Evolutionary conservation across 2,888 invertebrate species (phyloP).

Genomic region (Lithophane leautieri): DNA sequence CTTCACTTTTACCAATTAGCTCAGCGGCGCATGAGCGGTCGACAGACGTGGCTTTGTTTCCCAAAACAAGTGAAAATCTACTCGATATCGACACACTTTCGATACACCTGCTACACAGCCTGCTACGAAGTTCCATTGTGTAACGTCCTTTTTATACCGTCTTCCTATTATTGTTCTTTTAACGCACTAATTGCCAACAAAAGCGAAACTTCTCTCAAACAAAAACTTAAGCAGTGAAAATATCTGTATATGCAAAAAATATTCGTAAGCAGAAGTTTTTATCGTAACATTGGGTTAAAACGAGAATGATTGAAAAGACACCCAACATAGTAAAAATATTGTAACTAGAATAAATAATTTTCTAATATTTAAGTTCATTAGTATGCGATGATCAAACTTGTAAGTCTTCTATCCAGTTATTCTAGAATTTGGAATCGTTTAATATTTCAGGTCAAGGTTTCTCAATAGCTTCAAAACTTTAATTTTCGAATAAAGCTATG

Average conservation of each 20-base stretch:
- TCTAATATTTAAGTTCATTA: not conserved
- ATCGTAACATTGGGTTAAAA: not conserved
- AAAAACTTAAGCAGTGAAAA: not conserved
- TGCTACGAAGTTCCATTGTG: constrained; percentile 62
- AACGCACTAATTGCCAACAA: constrained; percentile 29
- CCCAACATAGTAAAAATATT: not conserved
- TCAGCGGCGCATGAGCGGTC: constrained; percentile 76
- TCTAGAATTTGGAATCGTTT: constrained; percentile 11
- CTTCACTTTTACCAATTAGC: constrained; percentile 89
- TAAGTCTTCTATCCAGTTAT: not conserved
- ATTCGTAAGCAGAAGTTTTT: constrained; percentile 12
- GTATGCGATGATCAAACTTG: not conserved
- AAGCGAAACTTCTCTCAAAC: not conserved
- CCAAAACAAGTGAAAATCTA: constrained; percentile 85
- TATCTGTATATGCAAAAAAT: constrained; percentile 10
- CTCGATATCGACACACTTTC: constrained; percentile 82
- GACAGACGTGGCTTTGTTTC: constrained; percentile 84
- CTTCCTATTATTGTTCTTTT: constrained; percentile 44
- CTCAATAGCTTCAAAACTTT: not conserved
- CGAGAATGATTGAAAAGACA: constrained; percentile 17
- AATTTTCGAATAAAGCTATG: not conserved
- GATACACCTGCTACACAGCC: constrained; percentile 59
- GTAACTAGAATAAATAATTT: not conserved
- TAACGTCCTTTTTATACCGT: constrained; percentile 31
- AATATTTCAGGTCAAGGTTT: not conserved